phyloP scores from a whole-genome alignment of 2,888 invertebrate genomes.

The Cristatella mucedo region DNA sequence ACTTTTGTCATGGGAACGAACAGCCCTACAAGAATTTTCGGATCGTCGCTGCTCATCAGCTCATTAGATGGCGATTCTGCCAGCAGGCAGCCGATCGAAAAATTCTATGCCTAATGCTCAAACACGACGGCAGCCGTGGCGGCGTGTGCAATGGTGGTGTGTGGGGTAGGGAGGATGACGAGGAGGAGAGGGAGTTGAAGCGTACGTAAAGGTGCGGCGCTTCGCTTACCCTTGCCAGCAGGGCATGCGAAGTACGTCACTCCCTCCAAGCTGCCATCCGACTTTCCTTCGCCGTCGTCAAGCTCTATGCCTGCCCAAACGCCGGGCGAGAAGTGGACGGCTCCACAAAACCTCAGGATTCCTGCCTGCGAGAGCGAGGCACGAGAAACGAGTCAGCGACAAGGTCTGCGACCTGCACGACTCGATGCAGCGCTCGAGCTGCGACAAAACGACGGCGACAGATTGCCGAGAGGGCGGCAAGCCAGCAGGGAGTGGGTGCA shows the following conservation, averaged over 20 bases:
- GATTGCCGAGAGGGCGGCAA: no score
- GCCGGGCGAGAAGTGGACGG: constrained; percentile 41
- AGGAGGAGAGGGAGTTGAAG: background rate
- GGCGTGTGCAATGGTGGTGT: background rate
- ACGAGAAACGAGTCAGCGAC: no score
- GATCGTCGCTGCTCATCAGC: no score
- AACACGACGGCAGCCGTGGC: background rate
- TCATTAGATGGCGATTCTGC: no score
- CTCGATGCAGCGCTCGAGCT: no score
- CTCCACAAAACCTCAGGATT: constrained; percentile 38
- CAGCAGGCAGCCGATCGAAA: no score
- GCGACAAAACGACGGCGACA: no score
- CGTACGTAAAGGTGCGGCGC: background rate
- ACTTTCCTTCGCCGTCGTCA: constrained; percentile 41
- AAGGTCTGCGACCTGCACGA: no score
- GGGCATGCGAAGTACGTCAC: constrained; percentile 39
- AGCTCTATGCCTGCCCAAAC: constrained; percentile 44
- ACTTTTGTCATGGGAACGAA: constrained; percentile 41
- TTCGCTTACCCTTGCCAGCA: constrained; percentile 35
- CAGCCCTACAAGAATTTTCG: constrained; percentile 34
- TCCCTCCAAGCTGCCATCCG: constrained; percentile 42
- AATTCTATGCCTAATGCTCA: background rate
- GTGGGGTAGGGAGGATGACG: background rate
- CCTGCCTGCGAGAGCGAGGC: constrained; percentile 27
- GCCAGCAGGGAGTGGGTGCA: no score